These are phyloP conservation scores for Macquaria ambigua DNA, from an alignment of 2,113 vertebrate genomes.

Conservation along the genomic window DNA sequence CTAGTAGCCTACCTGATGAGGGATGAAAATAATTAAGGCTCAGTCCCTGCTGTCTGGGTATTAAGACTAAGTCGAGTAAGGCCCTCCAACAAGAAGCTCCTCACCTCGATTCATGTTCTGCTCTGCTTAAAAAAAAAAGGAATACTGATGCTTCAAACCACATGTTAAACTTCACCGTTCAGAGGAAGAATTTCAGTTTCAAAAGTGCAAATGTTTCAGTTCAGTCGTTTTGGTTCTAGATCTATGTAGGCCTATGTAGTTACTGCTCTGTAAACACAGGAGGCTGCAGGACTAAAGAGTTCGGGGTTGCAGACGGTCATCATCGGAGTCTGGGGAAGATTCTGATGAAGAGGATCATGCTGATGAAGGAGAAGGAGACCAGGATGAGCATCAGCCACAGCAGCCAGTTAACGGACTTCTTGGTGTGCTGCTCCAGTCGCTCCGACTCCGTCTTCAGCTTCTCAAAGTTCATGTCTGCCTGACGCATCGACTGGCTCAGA, in stretches of 20 bases:
- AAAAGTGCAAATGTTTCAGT: constrained; percentile 48
- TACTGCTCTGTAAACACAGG: constrained; percentile 31
- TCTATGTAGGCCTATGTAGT: constrained; percentile 9
- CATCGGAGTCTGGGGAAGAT: constrained; percentile 95
- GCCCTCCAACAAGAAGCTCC: neutral
- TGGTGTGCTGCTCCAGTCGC: constrained; percentile 94
- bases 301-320: constrained; percentile 59
- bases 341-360: constrained; percentile 98
- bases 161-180: neutral
- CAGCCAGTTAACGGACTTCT: constrained; percentile 98
- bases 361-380: constrained; percentile 96
- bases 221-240: constrained; percentile 25
- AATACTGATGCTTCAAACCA: constrained; percentile 28
- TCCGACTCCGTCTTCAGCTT: constrained; percentile 96
- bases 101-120: neutral
- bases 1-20: constrained; percentile 17
- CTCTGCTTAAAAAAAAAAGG: constrained; percentile 10
- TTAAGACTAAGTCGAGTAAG: constrained; percentile 46
- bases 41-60: constrained; percentile 3
- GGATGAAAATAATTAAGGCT: constrained; percentile 42
- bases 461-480: constrained; percentile 96
- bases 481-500: constrained; percentile 91
- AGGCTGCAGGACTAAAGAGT: constrained; percentile 38
- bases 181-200: constrained; percentile 27
- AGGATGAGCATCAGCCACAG: constrained; percentile 96